Conservation (phyloP, 2,888 invertebrate species). For the Ormyrus rosae region DNA sequence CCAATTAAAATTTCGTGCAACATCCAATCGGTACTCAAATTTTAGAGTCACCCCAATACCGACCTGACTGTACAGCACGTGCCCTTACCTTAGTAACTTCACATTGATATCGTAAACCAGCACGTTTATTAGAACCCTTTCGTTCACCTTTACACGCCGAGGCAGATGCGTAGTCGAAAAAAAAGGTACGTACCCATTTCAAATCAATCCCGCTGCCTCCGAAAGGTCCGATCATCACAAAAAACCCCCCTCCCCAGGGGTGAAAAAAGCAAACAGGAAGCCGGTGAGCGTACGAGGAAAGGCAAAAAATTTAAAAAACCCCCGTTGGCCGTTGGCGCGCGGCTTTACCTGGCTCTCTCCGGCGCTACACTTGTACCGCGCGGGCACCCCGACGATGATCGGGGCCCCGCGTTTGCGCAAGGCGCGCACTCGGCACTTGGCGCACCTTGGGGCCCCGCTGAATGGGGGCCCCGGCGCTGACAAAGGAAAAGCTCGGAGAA, state of each 20-base stretch:
- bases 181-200: too few relatives aligned
- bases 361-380: constrained; percentile 69
- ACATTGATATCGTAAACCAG: too few relatives aligned
- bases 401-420: constrained; percentile 69
- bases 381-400: not conserved
- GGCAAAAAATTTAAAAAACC: constrained; percentile 25
- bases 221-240: not conserved
- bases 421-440: constrained; percentile 72
- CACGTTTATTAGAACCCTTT: too few relatives aligned
- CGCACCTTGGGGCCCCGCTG: constrained; percentile 42
- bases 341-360: not conserved
- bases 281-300: not conserved
- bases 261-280: too few relatives aligned
- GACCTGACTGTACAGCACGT: too few relatives aligned
- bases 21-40: too few relatives aligned
- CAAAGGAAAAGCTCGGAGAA: constrained; percentile 56
- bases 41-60: too few relatives aligned
- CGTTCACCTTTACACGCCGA: too few relatives aligned
- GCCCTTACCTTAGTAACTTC: too few relatives aligned
- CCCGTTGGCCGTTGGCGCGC: not conserved
- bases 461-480: constrained; percentile 25
- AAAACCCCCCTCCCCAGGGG: too few relatives aligned
- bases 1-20: too few relatives aligned
- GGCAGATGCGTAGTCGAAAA: not conserved
- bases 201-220: not conserved